phyloP scores from a whole-genome alignment of 2,797 vertebrate species.

The Manis pentadactyla region DNA sequence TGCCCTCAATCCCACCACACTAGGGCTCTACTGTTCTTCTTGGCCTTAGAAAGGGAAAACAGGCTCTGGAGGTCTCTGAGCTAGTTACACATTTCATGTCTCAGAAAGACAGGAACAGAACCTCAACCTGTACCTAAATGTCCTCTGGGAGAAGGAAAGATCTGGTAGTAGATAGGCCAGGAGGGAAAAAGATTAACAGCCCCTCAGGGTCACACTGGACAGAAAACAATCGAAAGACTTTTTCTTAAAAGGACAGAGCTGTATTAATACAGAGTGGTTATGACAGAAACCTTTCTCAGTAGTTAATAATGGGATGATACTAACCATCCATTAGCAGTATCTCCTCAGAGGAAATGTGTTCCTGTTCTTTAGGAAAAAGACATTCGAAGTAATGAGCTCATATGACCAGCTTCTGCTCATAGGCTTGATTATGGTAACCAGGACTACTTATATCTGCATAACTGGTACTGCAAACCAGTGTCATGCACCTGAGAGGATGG shows the following conservation, averaged over 20 bases:
- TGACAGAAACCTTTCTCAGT: constrained; percentile 58
- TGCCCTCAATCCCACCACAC: constrained; percentile 58
- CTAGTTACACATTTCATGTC: constrained; percentile 27
- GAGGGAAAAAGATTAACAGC: not conserved
- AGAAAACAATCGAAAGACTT: constrained; percentile 61
- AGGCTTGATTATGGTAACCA: constrained; percentile 44
- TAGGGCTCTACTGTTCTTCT: constrained; percentile 30
- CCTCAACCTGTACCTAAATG: constrained; percentile 40
- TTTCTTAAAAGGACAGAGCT: constrained; percentile 40
- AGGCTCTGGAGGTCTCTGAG: constrained; percentile 33
- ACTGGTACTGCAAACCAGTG: constrained; percentile 50
- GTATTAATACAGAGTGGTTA: not conserved
- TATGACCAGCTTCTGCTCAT: constrained; percentile 21
- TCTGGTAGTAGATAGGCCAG: not conserved
- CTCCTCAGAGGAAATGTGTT: constrained; percentile 44
- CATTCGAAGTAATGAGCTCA: constrained; percentile 46
- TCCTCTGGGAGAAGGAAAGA: constrained; percentile 53
- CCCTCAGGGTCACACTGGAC: not conserved
- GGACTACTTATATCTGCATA: constrained; percentile 43
- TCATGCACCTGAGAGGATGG: constrained; percentile 1
- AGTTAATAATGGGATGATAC: constrained; percentile 47
- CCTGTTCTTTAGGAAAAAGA: constrained; percentile 54
- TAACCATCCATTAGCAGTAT: not conserved
- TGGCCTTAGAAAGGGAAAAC: constrained; percentile 53
- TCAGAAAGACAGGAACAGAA: constrained; percentile 46